A percentile compares a stretch with the other conserved stretches of the same genome.
phyloP scores from a whole-genome alignment of 2,888 invertebrate genomes.

The Acronicta leporina region DNA sequence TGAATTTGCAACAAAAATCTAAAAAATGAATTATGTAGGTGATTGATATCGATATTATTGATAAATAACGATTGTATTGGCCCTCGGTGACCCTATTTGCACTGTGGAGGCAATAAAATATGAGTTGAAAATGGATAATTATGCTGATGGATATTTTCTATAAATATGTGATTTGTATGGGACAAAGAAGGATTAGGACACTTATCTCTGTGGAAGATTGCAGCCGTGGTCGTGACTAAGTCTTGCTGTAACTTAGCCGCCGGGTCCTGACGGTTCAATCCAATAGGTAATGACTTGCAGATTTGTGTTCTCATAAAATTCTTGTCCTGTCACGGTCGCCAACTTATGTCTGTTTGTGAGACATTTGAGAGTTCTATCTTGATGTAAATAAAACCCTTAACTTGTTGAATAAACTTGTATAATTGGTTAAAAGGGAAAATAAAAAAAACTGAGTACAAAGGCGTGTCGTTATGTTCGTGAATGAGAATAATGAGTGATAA shows the following conservation, averaged over 20 bases:
- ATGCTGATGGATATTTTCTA: too few relatives aligned
- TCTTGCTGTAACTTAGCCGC: not conserved
- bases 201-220: constrained; percentile 10
- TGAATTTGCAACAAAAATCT: not conserved
- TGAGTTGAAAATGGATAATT: not conserved
- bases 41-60: not conserved
- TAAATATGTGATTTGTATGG: not conserved
- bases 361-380: too few relatives aligned
- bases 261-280: not conserved
- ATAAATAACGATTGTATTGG: not conserved
- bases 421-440: too few relatives aligned
- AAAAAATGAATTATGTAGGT: not conserved
- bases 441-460: too few relatives aligned
- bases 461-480: too few relatives aligned
- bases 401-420: too few relatives aligned
- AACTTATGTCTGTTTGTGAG: constrained; percentile 2
- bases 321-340: constrained; percentile 15
- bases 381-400: too few relatives aligned
- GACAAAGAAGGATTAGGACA: constrained; percentile 5
- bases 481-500: too few relatives aligned
- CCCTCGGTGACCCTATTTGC: not conserved
- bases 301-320: not conserved
- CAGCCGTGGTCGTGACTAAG: constrained; percentile 14
- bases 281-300: not conserved
- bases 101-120: constrained; percentile 7